Base-by-base conservation (phyloP, 2,888 invertebrate species). In the Ectropis crepuscularia region DNA sequence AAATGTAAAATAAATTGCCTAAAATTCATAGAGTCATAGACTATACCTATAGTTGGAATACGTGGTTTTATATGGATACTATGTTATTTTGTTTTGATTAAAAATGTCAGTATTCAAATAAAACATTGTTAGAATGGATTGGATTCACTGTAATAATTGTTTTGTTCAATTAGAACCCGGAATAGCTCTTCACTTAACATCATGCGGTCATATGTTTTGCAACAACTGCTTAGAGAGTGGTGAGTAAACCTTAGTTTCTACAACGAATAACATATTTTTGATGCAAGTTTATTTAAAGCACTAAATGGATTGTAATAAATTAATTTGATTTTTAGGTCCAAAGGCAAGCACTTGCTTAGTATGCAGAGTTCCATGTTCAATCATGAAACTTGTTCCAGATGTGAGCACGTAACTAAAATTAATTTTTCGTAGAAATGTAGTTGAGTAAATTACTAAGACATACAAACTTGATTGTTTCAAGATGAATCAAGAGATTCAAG, bases 131-230 rank as follows among this genome's bases (percentile, higher is more conserved):
- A 75, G 37, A 67, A 93, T 92, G 93, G 93, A 93, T 83, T 93
- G 93, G 93, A 93, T 92, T 76, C 93, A 92, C 81, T 93, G 93
- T 74, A 93, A 93, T 76, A 88, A 90, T 76, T 93, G 93, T 82
- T 92, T 88, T 76, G 76, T 80, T 63, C 93, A 93, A 67, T 82
- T 93, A 74, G 86, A 89, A 78, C 87, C 90, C 42, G 88, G 89
- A 71, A 87, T 88, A 59, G 82, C 86, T 69, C 80, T 93, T 63
- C 88, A 90, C 80, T 83, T 93, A 68, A 92, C 93, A 78, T 91
- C 92, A 86, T 93, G 93, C 75, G 93, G 93, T 69, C 93, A 93
- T 72, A 93, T 93, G 91, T 93, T 90, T 86, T 93, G 93, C 77
- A 90, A 88, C 75, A 87, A 85, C 55, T 93, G 93, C 66, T 78